Evolutionary conservation across 2,888 invertebrate genomes (phyloP).

Genomic region (Neoscelio sp.): DNA sequence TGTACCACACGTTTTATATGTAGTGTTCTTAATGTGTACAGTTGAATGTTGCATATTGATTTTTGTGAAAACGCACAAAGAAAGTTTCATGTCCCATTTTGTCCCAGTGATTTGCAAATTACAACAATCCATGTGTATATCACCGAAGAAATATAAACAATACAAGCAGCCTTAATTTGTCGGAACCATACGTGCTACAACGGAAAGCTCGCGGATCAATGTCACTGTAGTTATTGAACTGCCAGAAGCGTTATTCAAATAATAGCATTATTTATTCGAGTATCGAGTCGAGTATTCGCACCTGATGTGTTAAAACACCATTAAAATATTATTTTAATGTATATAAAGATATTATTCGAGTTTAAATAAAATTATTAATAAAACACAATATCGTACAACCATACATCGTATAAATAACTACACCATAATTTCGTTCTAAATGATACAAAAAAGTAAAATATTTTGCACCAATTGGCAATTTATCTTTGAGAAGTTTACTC

Average conservation of each 20-base stretch:
- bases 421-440: no score
- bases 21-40: no score
- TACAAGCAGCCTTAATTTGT: not conserved
- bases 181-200: not conserved
- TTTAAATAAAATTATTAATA: no score
- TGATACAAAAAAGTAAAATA: no score
- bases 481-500: no score
- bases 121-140: not conserved
- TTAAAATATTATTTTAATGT: no score
- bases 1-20: no score
- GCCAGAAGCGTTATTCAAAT: conserved; percentile 65
- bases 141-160: conserved; percentile 18
- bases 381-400: no score
- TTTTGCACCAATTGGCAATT: no score
- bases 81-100: not conserved
- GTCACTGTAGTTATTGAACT: conserved; percentile 45
- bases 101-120: conserved; percentile 12
- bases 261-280: conserved; percentile 61
- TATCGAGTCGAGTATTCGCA: conserved; percentile 19
- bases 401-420: no score
- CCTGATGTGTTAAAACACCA: conserved; percentile 3
- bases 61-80: conserved; percentile 2
- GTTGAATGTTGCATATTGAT: not conserved
- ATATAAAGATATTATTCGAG: no score
- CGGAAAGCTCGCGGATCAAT: conserved; percentile 60